A percentile compares a stretch with the other conserved stretches of the same genome.
phyloP scores from a whole-genome alignment of 2,113 vertebrate genomes.

The Cettia cetti region DNA sequence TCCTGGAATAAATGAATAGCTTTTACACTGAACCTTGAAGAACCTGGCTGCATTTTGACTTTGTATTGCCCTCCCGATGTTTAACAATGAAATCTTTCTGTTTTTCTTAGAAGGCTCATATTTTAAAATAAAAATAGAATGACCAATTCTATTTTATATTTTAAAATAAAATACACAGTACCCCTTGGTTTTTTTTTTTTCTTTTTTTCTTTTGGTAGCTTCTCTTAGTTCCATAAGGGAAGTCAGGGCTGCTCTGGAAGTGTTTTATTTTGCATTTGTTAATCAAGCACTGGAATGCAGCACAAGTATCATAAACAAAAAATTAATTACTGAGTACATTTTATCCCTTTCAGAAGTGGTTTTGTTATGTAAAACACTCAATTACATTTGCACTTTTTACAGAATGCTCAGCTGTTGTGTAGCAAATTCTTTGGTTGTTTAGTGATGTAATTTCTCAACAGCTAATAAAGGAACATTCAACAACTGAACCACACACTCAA shows the following conservation, averaged over 20 bases:
- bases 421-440: slow-evolving; percentile 17
- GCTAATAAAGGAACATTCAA: slow-evolving; percentile 14
- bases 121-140: not conserved
- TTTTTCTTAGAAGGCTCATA: not conserved
- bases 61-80: slow-evolving; percentile 56
- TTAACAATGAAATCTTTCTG: slow-evolving; percentile 69
- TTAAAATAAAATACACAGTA: not conserved
- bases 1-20: slow-evolving; percentile 49
- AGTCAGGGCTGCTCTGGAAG: not conserved
- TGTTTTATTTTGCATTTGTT: slow-evolving; percentile 2
- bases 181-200: not conserved
- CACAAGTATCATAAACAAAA: slow-evolving; percentile 39
- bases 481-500: not conserved
- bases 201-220: not conserved
- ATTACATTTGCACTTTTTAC: slow-evolving; percentile 42
- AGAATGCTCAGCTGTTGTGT: slow-evolving; percentile 9
- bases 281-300: slow-evolving; percentile 16
- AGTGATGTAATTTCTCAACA: slow-evolving; percentile 18
- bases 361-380: slow-evolving; percentile 50
- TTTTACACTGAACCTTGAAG: slow-evolving; percentile 31
- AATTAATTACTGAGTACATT: slow-evolving; percentile 28
- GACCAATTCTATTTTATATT: not conserved
- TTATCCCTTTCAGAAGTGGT: slow-evolving; percentile 20
- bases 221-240: not conserved
- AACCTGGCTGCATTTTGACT: slow-evolving; percentile 23